phyloP scores from a whole-genome alignment of 1,140 invertebrate genomes.

The Diorhabda carinulata region DNA sequence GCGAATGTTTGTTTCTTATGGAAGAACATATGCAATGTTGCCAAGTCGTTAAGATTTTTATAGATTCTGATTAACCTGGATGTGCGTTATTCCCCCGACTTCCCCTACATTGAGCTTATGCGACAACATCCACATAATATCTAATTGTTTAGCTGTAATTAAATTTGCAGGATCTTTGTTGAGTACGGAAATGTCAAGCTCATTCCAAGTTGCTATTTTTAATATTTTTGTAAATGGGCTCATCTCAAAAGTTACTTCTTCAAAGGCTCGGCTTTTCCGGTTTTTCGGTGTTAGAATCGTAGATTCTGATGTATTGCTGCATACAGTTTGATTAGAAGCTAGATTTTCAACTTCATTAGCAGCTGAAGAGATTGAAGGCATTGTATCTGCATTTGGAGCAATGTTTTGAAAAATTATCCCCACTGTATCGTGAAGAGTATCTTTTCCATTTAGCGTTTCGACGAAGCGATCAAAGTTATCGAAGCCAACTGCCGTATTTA shows the following conservation, averaged over 20 bases:
- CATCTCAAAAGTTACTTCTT: constrained; percentile 20
- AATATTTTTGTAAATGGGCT: constrained; percentile 20
- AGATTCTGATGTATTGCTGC: not conserved
- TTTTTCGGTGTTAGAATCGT: constrained; percentile 10
- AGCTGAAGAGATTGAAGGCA: not conserved
- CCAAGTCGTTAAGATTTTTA: too few relatives aligned
- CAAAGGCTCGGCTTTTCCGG: not conserved
- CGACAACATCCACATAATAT: too few relatives aligned
- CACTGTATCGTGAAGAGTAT: too few relatives aligned
- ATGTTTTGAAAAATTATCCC: not conserved
- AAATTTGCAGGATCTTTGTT: too few relatives aligned
- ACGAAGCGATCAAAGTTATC: not conserved
- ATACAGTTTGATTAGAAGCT: not conserved
- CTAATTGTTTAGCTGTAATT: too few relatives aligned
- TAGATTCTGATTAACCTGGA: too few relatives aligned
- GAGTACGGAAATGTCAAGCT: constrained; percentile 17
- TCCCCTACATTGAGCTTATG: too few relatives aligned
- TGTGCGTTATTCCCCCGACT: too few relatives aligned
- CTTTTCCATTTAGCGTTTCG: too few relatives aligned
- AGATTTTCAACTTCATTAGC: not conserved
- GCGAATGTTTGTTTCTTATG: too few relatives aligned
- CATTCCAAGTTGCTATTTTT: constrained; percentile 23
- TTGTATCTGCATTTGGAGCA: not conserved
- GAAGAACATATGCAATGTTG: too few relatives aligned
- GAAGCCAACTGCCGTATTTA: not conserved